A percentile compares a stretch with the other conserved stretches of the same genome.
phyloP scores from a whole-genome alignment of 2,797 vertebrate species.

The Microcaecilia unicolor region DNA sequence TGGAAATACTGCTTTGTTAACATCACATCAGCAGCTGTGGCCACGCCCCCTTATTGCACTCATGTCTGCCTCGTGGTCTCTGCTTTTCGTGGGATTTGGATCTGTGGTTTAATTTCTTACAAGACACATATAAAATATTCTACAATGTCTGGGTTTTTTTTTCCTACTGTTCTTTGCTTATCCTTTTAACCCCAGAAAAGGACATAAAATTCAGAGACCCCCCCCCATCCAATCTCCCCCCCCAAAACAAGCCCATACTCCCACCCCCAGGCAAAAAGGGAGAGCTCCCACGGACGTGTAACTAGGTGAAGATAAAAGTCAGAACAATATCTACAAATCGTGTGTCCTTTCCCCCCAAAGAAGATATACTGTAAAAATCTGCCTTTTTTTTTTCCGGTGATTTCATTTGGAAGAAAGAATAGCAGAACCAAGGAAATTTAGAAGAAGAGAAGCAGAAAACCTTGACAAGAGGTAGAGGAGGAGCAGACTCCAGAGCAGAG shows the following conservation, averaged over 20 bases:
- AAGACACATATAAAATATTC: constrained; percentile 15
- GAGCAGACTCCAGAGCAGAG: constrained; percentile 18
- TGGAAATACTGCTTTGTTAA: constrained; percentile 96
- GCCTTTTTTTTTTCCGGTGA: neutral
- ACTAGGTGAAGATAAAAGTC: neutral
- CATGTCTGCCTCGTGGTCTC: constrained; percentile 67
- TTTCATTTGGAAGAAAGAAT: neutral
- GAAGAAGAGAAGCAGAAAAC: neutral
- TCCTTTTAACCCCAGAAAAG: too few species aligned
- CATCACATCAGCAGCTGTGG: constrained; percentile 59
- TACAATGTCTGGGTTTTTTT: too few species aligned
- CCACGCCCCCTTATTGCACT: constrained; percentile 75
- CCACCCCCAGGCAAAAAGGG: neutral
- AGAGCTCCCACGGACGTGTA: neutral
- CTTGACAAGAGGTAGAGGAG: constrained; percentile 56
- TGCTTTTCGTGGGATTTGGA: constrained; percentile 24
- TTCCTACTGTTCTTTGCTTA: too few species aligned
- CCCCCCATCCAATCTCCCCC: neutral
- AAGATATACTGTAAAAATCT: neutral
- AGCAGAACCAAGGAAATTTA: neutral
- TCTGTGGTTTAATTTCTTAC: too few species aligned
- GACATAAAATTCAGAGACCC: too few species aligned
- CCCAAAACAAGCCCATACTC: neutral
- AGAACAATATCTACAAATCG: neutral
- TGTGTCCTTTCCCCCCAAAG: constrained; percentile 1